These are phyloP conservation scores for Dendrolimus punctatus DNA, from an alignment of 1,140 invertebrate genomes.

Conservation along the genomic window DNA sequence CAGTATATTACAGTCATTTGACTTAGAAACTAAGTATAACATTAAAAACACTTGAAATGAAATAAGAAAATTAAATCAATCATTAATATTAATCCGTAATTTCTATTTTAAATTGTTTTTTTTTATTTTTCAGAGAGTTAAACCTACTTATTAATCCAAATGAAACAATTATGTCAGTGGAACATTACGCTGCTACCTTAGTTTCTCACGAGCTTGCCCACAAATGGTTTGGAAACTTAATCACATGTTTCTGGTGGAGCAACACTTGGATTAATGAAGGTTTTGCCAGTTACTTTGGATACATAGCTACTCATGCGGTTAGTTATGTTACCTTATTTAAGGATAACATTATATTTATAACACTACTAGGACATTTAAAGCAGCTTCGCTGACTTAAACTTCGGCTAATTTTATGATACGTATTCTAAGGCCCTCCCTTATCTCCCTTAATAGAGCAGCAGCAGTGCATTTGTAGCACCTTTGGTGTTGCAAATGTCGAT, in stretches of 20 bases:
- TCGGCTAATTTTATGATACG: no score
- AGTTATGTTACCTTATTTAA: not conserved
- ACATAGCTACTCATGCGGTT: conserved; percentile 71
- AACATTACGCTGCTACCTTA: conserved; percentile 71
- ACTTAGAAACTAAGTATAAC: not conserved
- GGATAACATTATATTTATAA: not conserved
- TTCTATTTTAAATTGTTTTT: not conserved
- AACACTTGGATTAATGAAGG: conserved; percentile 82
- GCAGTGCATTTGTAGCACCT: no score
- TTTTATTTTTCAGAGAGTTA: conserved; percentile 69
- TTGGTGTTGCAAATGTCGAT: no score
- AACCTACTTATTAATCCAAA: conserved; percentile 71
- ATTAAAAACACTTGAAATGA: no score
- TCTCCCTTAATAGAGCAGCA: no score
- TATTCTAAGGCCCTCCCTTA: no score
- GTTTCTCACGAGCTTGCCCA: conserved; percentile 78
- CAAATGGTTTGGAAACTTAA: conserved; percentile 79
- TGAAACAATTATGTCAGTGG: conserved; percentile 61
- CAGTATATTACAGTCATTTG: not conserved
- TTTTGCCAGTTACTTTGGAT: conserved; percentile 80
- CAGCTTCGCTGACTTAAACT: no score
- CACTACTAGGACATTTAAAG: no score
- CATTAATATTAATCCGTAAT: no score
- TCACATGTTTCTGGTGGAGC: conserved; percentile 81
- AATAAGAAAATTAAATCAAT: no score